Base-by-base conservation (phyloP, 2,113 vertebrate species). In the Cyprinus carpio region DNA sequence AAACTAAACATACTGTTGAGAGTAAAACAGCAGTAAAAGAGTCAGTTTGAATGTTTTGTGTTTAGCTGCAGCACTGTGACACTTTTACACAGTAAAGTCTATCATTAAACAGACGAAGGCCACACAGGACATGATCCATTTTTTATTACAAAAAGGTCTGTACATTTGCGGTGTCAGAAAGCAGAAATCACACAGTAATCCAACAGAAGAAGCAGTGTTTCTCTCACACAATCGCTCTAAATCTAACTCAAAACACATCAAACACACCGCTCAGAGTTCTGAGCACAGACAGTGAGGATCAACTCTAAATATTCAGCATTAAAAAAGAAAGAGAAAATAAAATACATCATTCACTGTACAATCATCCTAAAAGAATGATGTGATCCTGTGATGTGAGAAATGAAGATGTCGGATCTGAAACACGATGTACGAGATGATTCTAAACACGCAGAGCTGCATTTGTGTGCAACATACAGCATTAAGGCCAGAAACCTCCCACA, bases 91-190 rank as follows among this genome's bases (percentile, higher is more conserved):
- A 12, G 34, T 71, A 37, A 11, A 23, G 2, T 11, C 12, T 18
- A 71, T 13, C 40, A 43, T 43, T 18, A 64, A 27, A 49, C 34
- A 56, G 20, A 4, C 7, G 9, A 13, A 37, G 25, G 65, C 34
- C 54, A 23, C 29, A 46, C 37, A 46, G 56, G 15, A 69, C 11
- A 77, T 29, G 51, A 82, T 75, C 49, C 40, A 54, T 83, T 76
- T 80, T 75, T 83, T 85, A 89, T 85, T 87, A 87, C 80, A 89
- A 89, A 89, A 87, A 34, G 54, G 77, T 85, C 85, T 88, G 87
- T 89, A 89, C 79, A 87, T 86, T 82, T 75, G 65, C 31, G 37
- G 46, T 85, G 76, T 60, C 76, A 3, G 31, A 29, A 27, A 85
- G 49, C 75, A 69, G 9, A 84, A 58, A 51, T 78, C 86, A 81